Base-by-base conservation (phyloP, 1,140 invertebrate genomes). In the Drosophila nikananu region DNA sequence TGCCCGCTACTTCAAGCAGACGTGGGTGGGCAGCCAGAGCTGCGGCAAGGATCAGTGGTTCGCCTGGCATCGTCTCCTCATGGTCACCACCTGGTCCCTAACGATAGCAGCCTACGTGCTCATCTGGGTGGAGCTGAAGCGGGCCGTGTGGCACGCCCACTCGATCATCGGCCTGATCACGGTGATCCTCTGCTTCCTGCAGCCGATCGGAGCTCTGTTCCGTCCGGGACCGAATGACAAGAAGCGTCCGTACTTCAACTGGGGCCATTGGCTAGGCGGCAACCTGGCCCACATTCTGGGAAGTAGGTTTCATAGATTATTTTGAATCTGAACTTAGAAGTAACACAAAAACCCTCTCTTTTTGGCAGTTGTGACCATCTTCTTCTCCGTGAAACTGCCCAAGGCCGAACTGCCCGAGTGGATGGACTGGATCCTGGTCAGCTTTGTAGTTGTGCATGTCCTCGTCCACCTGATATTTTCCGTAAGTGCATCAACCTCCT, bases 11-110 rank as follows among this genome's bases (percentile, higher is more conserved):
- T 99, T 96, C 94, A 97, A 97, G 91, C 95, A 97, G 91, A 98
- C 97, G 0, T 99, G 98, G 97, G 95, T 97, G 32, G 95, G 95
- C 37, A 95, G 95, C 74, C 96, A 96, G 62, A 93, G 97, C 2
- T 97, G 97, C 75, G 97, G 97, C 72, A 97, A 98, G 92, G 98
- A 98, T 93, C 95, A 98, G 54, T 99, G 98, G 98, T 99, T 99
- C 94, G 96, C 96, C 97, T 96, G 96, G 95, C 97, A 98, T 94
- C 94, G 97, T 80, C 94, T 96, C 60, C 95, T 98, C 70, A 98
- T 98, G 97, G 93, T 97, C n/a, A 79, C 96, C 3, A 97, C 97
- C 0, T 97, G 97, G 95, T 58, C 95, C 41, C 94, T 98, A 70
- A 98, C 97, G 1, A 94, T 97, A 5, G 94, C 94, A 2, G 96